phyloP scores from a whole-genome alignment of 2,888 invertebrate genomes.

The Tetragonula carbonaria region DNA sequence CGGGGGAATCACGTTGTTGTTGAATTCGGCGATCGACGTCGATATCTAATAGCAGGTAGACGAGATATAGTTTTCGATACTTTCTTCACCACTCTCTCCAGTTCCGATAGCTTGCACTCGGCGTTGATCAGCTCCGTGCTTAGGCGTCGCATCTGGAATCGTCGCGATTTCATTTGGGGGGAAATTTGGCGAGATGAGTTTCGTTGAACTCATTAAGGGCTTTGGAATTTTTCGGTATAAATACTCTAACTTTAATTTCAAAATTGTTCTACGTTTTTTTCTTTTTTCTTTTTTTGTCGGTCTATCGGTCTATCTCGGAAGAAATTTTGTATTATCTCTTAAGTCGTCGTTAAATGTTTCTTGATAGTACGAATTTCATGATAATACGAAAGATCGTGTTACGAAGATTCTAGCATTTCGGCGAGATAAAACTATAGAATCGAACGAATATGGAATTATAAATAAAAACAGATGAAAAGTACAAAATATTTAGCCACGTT shows the following conservation, averaged over 20 bases:
- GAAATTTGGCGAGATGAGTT: too few species aligned
- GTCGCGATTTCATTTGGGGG: neutral
- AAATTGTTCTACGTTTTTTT: too few species aligned
- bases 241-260: too few species aligned
- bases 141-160: constrained; percentile 73
- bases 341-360: neutral
- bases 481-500: neutral
- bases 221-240: too few species aligned
- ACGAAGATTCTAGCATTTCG: neutral
- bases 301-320: too few species aligned
- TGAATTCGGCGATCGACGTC: neutral
- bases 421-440: neutral
- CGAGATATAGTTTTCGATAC: constrained; percentile 65
- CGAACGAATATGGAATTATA: neutral
- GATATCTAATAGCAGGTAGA: neutral
- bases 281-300: too few species aligned
- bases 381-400: neutral
- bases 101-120: constrained; percentile 72
- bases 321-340: too few species aligned
- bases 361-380: neutral
- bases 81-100: constrained; percentile 77
- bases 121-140: constrained; percentile 71
- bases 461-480: neutral
- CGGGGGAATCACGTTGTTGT: constrained; percentile 22
- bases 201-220: too few species aligned